Evolutionary conservation across 2,888 invertebrate genomes (phyloP).

Genomic region (Deilephila porcellus): DNA sequence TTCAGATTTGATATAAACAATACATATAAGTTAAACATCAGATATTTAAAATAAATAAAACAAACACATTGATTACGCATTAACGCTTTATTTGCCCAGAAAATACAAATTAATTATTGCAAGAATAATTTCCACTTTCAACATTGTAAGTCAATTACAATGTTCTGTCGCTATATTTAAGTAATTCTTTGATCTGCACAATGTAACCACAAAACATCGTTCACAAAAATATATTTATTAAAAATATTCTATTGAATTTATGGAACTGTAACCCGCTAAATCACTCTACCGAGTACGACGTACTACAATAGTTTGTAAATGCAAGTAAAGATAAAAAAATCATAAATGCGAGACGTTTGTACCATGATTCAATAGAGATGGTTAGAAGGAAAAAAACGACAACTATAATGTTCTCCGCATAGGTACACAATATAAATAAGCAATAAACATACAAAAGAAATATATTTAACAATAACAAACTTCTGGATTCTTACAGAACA

Average conservation of each 20-base stretch:
- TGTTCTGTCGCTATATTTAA: slow-evolving; percentile 53
- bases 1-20: slow-evolving; percentile 1
- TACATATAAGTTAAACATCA: background rate
- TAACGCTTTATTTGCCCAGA: slow-evolving; percentile 83
- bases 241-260: slow-evolving; percentile 66
- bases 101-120: slow-evolving; percentile 82
- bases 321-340: slow-evolving; percentile 41
- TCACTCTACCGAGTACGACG: slow-evolving; percentile 38
- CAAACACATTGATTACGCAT: slow-evolving; percentile 66
- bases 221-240: slow-evolving; percentile 80
- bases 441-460: slow-evolving; percentile 27
- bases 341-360: slow-evolving; percentile 44
- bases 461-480: slow-evolving; percentile 26
- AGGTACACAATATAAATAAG: slow-evolving; percentile 22
- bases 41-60: slow-evolving; percentile 47
- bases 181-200: slow-evolving; percentile 41
- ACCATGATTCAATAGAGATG: slow-evolving; percentile 28
- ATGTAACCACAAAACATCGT: slow-evolving; percentile 69
- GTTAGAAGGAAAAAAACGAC: slow-evolving; percentile 8
- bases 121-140: slow-evolving; percentile 73
- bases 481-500: slow-evolving; percentile 26
- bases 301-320: slow-evolving; percentile 49
- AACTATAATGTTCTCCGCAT: slow-evolving; percentile 12
- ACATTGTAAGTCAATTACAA: slow-evolving; percentile 60
- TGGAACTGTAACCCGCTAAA: slow-evolving; percentile 72